Evolutionary conservation across 2,888 invertebrate species (phyloP), one percentile per base, ranked within the genome.

Genomic region (Ypsolopha scabrella): DNA sequence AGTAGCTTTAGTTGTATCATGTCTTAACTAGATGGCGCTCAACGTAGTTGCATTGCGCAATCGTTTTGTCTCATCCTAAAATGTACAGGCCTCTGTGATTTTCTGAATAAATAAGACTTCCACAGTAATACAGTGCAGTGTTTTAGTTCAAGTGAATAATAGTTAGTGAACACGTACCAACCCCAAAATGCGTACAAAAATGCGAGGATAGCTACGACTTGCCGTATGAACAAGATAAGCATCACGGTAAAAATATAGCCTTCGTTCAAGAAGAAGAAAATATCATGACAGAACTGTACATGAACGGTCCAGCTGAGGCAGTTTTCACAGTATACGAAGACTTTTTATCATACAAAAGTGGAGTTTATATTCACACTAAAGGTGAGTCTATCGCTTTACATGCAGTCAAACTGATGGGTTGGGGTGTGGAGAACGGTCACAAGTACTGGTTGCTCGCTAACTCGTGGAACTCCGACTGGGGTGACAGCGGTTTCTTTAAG

Each of bases 381-480:
- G 96, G 96, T 6, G 80, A 87, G 11, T 87, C 80, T 36, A 82
- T 96, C 6, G 97, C 96, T 34, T 95, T 95, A 0, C 96, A 97
- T 74, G 96, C 96, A 35, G 90, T 97, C 51, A 93, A 93, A 67
- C 92, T 97, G 49, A 73, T 96, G 48, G 96, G 97, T n/a, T 97
- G 95, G 94, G 97, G 97, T 44, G 90, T 89, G 0, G 93, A 94
- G 57, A 88, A 90, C 47, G 90, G 88, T 7, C 89, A 88, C 51
- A 93, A 93, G 47, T 97, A 96, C 75, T 97, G 97, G 97, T 88
- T 95, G 14, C 90, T 95, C 60, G 95, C 94, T 50, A 97, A 97
- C 86, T 96, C 95, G 0, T 97, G 97, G 97, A 97, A 97, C 81
- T 87, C 89, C 0, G 97, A 97, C 74, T 97, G 97, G 97, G 97